Evolutionary conservation across 1,140 invertebrate species (phyloP), one percentile per base, ranked within the genome.

Genomic region (Riptortus pedestris): DNA sequence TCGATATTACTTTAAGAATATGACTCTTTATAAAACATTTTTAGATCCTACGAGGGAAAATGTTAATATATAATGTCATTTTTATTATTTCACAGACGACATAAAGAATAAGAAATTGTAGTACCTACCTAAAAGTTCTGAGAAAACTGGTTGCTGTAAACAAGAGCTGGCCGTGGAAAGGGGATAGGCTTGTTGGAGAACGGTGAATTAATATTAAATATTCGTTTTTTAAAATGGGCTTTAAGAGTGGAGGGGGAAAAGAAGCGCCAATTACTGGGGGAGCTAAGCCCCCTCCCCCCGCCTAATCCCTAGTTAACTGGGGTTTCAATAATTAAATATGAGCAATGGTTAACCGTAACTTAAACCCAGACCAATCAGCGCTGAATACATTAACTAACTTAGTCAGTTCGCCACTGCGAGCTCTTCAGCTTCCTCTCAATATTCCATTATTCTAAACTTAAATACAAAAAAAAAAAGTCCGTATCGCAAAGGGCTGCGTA

Each of bases 261-360:
- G 22, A 28, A 5, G 59, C 22, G 28, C 14, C 38, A 33, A 60
- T 43, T 60, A 43, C 16, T 14, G 29, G 38, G 38, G 59, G 38
- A 20, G 20, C 29, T 43, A 60, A 60, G 59, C 59, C 31, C 57
- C 57, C 31, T 27, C 14, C 22, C 2, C 27, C 38, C 12, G 26
- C 22, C 51, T 45, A 33, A 60, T 60, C 59, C 59, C 33, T 60
- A 22, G 24, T 60, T 38, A 60, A 60, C 31, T 43, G 24, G 33
- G 33, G 31, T 20, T 60, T 45, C 31, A 60, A 45, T 60, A 38
- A 43, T 60, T 60, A 60, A 60, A 60, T 38, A 45, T 60, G 31
- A 45, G 29, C 11, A 60, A 60, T 60, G 29, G 18, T 45, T 45
- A 60, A 38, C 59, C 29, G 59, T 38, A 33, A 60, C 20, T 18